Percentiles rank a stretch among this genome's conserved stretches.
Conservation (phyloP, 2,888 invertebrate genomes). For the Apotomis betuletana region DNA sequence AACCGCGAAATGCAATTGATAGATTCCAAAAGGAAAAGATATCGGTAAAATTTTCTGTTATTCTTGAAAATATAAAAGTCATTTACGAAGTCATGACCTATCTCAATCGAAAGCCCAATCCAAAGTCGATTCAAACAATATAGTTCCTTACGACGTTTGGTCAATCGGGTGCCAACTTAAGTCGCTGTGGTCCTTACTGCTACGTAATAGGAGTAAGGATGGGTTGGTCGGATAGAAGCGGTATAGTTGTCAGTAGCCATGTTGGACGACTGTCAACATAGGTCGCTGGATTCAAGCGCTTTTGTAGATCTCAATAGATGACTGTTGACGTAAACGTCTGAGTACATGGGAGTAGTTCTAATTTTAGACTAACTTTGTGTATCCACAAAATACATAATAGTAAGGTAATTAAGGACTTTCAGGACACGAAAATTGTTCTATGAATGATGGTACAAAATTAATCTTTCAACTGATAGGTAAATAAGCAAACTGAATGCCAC, state of each 20-base stretch:
- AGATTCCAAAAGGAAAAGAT: too few species aligned
- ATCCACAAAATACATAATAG: too few species aligned
- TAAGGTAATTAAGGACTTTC: too few species aligned
- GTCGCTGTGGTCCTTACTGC: neutral
- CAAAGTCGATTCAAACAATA: slow-evolving; percentile 10
- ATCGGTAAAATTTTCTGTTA: too few species aligned
- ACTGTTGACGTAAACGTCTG: neutral
- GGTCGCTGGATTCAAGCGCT: slow-evolving; percentile 28
- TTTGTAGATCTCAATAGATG: slow-evolving; percentile 4
- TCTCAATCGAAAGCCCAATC: neutral
- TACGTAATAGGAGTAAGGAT: neutral
- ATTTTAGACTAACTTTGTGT: too few species aligned
- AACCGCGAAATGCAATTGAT: too few species aligned
- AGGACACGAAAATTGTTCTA: too few species aligned
- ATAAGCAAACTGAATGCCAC: too few species aligned
- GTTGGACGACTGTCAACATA: slow-evolving; percentile 28
- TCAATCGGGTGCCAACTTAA: slow-evolving; percentile 13
- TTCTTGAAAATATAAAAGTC: too few species aligned
- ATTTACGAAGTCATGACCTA: slow-evolving; percentile 3
- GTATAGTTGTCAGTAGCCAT: neutral
- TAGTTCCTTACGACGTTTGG: slow-evolving; percentile 17
- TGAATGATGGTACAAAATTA: too few species aligned
- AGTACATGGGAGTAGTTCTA: too few species aligned
- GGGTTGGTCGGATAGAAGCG: neutral
- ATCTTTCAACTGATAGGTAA: too few species aligned